Conservation (phyloP, 2,888 invertebrate species). For the Microctonus aethiopoides region DNA sequence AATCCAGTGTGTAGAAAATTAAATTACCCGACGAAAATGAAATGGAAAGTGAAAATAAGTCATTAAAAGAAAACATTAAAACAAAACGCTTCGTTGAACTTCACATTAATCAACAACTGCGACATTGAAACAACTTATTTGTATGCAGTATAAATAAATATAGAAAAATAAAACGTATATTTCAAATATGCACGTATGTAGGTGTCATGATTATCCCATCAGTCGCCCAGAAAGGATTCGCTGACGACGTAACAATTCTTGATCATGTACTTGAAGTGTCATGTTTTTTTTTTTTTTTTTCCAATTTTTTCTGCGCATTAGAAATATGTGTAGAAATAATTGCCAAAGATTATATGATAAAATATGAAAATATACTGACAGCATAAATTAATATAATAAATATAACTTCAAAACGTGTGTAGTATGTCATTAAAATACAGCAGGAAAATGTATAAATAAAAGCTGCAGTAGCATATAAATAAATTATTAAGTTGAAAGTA, state of each 20-base stretch:
- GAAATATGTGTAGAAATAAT: not conserved
- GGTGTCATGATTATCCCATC: not conserved
- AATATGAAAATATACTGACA: too few species aligned
- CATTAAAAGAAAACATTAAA: not conserved
- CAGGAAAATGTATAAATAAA: constrained; percentile 3
- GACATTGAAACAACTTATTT: constrained; percentile 13
- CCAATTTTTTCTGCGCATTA: not conserved
- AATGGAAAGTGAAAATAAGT: constrained; percentile 19
- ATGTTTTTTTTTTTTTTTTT: too few species aligned
- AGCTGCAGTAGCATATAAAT: not conserved
- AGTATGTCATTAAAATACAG: not conserved
- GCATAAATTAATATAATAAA: too few species aligned
- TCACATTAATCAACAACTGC: constrained; percentile 6
- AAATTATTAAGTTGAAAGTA: not conserved
- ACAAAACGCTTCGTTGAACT: constrained; percentile 24
- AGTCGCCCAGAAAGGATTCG: not conserved
- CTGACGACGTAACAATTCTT: not conserved
- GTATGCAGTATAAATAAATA: not conserved
- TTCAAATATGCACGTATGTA: not conserved
- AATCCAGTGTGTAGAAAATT: not conserved
- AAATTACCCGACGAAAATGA: not conserved
- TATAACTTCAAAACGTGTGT: too few species aligned
- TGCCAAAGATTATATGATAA: not conserved
- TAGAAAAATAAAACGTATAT: not conserved
- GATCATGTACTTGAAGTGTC: not conserved